Evolutionary conservation across 2,888 invertebrate species (phyloP).

Genomic region (Diabrotica balteata): DNA sequence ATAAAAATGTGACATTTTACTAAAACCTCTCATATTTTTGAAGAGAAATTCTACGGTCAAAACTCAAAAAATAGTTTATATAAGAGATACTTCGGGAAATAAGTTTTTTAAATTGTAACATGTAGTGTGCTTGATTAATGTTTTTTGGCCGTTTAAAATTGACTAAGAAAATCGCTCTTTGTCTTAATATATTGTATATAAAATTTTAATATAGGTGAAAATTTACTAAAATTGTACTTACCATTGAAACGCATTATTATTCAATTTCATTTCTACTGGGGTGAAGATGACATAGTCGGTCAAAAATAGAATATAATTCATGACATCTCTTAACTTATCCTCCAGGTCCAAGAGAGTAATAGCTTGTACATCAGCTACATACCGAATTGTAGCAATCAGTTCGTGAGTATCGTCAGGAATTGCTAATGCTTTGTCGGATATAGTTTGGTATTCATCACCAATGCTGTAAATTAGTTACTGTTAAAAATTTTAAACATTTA

Average conservation of each 20-base stretch:
- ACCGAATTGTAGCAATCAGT: constrained; percentile 82
- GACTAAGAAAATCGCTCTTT: no score
- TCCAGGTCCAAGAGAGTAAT: constrained; percentile 77
- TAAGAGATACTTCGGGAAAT: no score
- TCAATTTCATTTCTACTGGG: constrained; percentile 86
- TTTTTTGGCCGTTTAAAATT: no score
- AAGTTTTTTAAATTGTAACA: no score
- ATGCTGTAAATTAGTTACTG: constrained; percentile 64
- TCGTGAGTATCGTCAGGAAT: constrained; percentile 85
- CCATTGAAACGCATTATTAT: constrained; percentile 89
- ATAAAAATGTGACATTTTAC: no score
- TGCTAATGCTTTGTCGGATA: constrained; percentile 79
- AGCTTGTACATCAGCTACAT: constrained; percentile 77
- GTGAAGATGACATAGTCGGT: constrained; percentile 83
- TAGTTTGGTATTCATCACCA: constrained; percentile 82
- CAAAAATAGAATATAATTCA: constrained; percentile 81
- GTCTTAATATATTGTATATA: no score
- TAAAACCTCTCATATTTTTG: no score
- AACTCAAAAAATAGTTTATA: no score
- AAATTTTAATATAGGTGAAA: no score
- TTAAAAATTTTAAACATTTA: no score
- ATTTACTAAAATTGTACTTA: constrained; percentile 43
- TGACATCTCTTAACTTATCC: constrained; percentile 70
- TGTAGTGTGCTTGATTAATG: no score
- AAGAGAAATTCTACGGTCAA: no score